Conservation (phyloP, 2,888 invertebrate genomes). For the Spodoptera littoralis region DNA sequence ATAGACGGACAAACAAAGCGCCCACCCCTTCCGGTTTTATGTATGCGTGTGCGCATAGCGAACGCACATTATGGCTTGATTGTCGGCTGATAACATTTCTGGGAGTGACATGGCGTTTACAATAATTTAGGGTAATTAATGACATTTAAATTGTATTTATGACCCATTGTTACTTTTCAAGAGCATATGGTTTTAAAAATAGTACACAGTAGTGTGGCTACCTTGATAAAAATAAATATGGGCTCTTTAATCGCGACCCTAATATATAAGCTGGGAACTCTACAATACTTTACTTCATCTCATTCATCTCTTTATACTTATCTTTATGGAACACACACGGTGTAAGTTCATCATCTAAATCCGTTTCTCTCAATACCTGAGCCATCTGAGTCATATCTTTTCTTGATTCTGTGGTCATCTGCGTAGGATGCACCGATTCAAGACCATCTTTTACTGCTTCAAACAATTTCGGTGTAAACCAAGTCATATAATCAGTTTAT, state of each 20-base stretch:
- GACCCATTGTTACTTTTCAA: background rate
- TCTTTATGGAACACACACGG: slow-evolving; percentile 5
- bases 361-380: slow-evolving; percentile 1
- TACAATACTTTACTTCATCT: too few species aligned
- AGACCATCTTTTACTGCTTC: background rate
- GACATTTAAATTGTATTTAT: slow-evolving; percentile 3
- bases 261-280: too few species aligned
- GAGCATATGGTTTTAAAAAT: background rate
- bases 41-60: slow-evolving; percentile 43
- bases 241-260: too few species aligned
- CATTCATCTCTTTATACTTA: too few species aligned
- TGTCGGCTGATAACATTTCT: slow-evolving; percentile 48
- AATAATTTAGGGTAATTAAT: slow-evolving; percentile 43
- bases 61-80: slow-evolving; percentile 37
- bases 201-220: too few species aligned
- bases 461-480: slow-evolving; percentile 18
- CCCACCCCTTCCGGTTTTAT: slow-evolving; percentile 59
- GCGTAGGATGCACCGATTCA: slow-evolving; percentile 29
- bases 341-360: slow-evolving; percentile 12
- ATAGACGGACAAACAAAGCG: slow-evolving; percentile 55
- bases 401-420: background rate
- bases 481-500: slow-evolving; percentile 39
- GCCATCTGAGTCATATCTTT: slow-evolving; percentile 4
- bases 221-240: too few species aligned
- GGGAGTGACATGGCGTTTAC: slow-evolving; percentile 23